Evolutionary conservation across 2,888 invertebrate species (phyloP).

Genomic region (Chloroclysta siterata): DNA sequence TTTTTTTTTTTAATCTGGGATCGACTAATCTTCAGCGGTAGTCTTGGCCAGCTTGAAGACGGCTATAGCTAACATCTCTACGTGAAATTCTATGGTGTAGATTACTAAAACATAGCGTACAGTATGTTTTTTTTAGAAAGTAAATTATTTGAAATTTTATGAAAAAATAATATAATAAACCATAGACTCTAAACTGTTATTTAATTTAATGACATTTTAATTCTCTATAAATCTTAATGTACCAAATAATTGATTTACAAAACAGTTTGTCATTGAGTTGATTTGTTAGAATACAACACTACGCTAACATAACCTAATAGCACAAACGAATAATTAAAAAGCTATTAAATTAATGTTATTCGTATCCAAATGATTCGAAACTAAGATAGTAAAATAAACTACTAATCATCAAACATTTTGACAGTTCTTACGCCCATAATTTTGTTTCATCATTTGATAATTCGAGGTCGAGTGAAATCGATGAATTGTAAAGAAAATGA

Average conservation of each 20-base stretch:
- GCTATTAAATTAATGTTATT: slow-evolving; percentile 18
- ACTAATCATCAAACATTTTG: slow-evolving; percentile 30
- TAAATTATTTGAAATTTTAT: too few relatives aligned
- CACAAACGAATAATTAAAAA: slow-evolving; percentile 17
- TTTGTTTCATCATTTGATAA: slow-evolving; percentile 21
- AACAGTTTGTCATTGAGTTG: slow-evolving; percentile 6
- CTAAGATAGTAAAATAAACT: slow-evolving; percentile 13
- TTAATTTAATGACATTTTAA: neutral
- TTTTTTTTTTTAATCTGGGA: too few relatives aligned
- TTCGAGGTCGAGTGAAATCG: slow-evolving; percentile 13
- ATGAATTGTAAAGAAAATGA: slow-evolving; percentile 21
- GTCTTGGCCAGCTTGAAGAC: too few relatives aligned
- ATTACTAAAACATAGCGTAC: too few relatives aligned
- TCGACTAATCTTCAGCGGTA: too few relatives aligned
- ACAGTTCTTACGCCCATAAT: slow-evolving; percentile 24
- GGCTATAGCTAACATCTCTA: too few relatives aligned
- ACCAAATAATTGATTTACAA: slow-evolving; percentile 1
- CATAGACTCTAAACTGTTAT: too few relatives aligned
- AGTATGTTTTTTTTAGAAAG: too few relatives aligned
- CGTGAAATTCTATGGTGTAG: too few relatives aligned
- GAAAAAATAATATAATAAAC: too few relatives aligned
- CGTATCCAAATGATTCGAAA: slow-evolving; percentile 16
- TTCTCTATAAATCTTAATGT: neutral
- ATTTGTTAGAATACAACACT: slow-evolving; percentile 3
- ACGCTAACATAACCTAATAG: slow-evolving; percentile 4